These are phyloP conservation scores for Scartelaos histophorus DNA, from an alignment of 2,113 vertebrate genomes.

Conservation along the genomic window DNA sequence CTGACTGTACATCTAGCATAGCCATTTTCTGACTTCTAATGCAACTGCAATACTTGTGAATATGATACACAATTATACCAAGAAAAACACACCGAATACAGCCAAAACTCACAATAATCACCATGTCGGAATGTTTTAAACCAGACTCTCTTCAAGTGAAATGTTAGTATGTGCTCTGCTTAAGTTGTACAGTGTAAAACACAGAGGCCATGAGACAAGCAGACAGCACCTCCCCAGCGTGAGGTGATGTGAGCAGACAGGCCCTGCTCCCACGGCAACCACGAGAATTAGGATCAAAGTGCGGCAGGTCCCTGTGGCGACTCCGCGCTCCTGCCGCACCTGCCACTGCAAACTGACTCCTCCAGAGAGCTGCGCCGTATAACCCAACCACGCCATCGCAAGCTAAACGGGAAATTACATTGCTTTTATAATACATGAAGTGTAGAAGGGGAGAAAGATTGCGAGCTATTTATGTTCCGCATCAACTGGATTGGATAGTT, in stretches of 20 bases:
- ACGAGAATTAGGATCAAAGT: conserved; percentile 54
- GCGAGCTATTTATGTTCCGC: no score
- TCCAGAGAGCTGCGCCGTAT: background rate
- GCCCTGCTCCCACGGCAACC: conserved; percentile 43
- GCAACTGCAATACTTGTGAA: no score
- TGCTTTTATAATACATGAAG: background rate
- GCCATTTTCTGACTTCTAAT: no score
- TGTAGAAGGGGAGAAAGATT: background rate
- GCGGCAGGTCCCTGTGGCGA: conserved; percentile 11
- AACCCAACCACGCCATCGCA: conserved; percentile 1
- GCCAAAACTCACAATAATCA: no score
- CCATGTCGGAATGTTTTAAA: no score
- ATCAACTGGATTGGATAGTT: background rate
- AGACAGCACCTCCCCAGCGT: conserved; percentile 38
- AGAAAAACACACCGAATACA: no score
- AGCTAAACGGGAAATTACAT: background rate
- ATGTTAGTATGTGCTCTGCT: background rate
- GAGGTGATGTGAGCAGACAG: conserved; percentile 58
- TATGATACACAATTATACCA: no score
- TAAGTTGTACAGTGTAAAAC: conserved; percentile 21
- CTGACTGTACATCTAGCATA: no score
- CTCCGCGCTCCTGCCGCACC: conserved; percentile 34
- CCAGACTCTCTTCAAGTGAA: no score
- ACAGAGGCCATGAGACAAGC: conserved; percentile 39
- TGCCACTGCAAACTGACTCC: background rate